Conservation (phyloP, 37 sponge, comb jelly and placozoan species). For the Spongia lamella region DNA sequence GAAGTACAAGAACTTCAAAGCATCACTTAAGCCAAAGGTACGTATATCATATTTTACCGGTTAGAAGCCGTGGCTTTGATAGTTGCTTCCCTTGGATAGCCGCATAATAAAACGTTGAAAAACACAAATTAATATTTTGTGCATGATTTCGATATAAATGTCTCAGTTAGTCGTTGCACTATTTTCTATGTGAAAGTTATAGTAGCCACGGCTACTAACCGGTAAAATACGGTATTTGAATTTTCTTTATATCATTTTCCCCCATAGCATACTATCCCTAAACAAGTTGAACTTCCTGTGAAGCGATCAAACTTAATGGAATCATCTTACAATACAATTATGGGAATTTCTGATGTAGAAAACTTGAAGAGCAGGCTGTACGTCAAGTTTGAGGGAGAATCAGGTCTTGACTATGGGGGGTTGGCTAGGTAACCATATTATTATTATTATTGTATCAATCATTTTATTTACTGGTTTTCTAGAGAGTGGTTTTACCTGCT, state of each 20-base stretch:
- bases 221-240: no score
- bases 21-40: constrained; percentile 31
- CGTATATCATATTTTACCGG: no score
- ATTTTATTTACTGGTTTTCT: constrained; percentile 16
- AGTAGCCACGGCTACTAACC: no score
- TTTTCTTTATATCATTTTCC: no score
- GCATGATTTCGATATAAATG: no score
- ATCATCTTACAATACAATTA: constrained; percentile 75
- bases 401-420: constrained; percentile 96
- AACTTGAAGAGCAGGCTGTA: constrained; percentile 67
- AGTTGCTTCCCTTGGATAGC: no score
- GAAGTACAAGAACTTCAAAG: constrained; percentile 76
- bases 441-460: constrained; percentile 6
- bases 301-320: constrained; percentile 72
- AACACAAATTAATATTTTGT: no score
- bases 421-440: constrained; percentile 64
- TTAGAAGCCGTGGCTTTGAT: no score
- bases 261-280: constrained; percentile 57
- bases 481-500: constrained; percentile 97
- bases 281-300: constrained; percentile 71
- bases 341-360: constrained; percentile 54
- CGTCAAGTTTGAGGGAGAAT: constrained; percentile 86
- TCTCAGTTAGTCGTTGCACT: no score
- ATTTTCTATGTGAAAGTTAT: no score
- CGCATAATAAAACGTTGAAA: no score